Base-by-base conservation (phyloP, 2,888 invertebrate genomes). In the Alcis repandata region DNA sequence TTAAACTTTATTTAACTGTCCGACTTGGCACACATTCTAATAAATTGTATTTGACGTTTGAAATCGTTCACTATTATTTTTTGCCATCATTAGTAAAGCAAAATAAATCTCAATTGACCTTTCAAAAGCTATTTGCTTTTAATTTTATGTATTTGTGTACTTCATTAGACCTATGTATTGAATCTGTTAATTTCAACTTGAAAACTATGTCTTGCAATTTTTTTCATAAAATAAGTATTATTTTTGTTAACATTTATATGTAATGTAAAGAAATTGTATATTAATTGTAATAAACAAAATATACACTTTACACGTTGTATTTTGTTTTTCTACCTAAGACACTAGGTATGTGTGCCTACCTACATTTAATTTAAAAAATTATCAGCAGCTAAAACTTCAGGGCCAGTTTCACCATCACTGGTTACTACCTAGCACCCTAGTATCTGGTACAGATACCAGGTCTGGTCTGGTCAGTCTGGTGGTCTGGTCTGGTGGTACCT, bases 211-310 rank as follows among this genome's bases (percentile, higher is more conserved):
- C 11, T n/a, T 51, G 6, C 20, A n/a, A 17, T 17, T n/a, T 56
- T 19, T 45, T 56, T 19, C 36, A 36, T 19, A n/a, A 20, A 32
- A 6, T 27, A 27, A 27, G 27, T 41, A 59, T 43, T 41, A 45
- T 45, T 52, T 33, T 49, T 54, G 27, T 41, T 49, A 49, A 15
- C 40, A 49, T 27, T 2, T 27, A 27, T 27, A 27, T 49, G 9
- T n/a, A 15, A 48, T 61, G 22, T 62, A 62, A 48, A 62, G 4
- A 57, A 27, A 57, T 27, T 62, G 56, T 56, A 61, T 54, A 59
- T 52, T 38, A 32, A 48, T 33, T 33, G 19, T 36, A 51, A 49
- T 61, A 56, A 61, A 61, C 32, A 49, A 56, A 46, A 49, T 49
- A 54, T 43, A 60, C 49, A 56, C 11, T 17, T 20, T 20, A 36